phyloP scores from a whole-genome alignment of 2,113 vertebrate genomes.

The Motacilla tschutschensis region DNA sequence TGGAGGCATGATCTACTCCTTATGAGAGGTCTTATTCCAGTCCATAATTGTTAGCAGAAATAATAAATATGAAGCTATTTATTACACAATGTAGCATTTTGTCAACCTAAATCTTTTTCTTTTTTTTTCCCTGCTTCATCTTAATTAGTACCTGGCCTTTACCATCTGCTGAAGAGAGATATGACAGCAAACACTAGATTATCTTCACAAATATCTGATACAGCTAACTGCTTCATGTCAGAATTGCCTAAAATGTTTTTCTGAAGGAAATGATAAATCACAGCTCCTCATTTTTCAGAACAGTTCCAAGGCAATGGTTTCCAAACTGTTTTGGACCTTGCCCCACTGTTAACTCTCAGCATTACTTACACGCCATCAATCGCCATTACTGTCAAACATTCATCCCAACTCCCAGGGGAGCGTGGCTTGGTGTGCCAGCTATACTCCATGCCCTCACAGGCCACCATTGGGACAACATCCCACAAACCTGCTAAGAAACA shows the following conservation, averaged over 20 bases:
- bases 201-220: slow-evolving; percentile 21
- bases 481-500: neutral
- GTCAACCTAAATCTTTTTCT: neutral
- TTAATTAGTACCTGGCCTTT: slow-evolving; percentile 57
- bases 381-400: slow-evolving; percentile 43
- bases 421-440: neutral
- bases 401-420: neutral
- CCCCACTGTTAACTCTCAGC: slow-evolving; percentile 27
- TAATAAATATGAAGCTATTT: slow-evolving; percentile 39
- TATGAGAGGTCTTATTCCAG: slow-evolving; percentile 30
- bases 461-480: neutral
- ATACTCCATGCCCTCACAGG: neutral
- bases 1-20: slow-evolving; percentile 34
- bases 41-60: slow-evolving; percentile 35
- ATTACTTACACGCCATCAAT: slow-evolving; percentile 30
- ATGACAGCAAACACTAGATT: neutral
- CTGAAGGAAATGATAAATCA: slow-evolving; percentile 49
- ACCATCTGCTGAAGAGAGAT: slow-evolving; percentile 38
- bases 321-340: slow-evolving; percentile 59
- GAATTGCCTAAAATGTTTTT: slow-evolving; percentile 43
- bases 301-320: slow-evolving; percentile 43
- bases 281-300: slow-evolving; percentile 30
- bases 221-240: slow-evolving; percentile 37
- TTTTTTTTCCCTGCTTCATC: neutral
- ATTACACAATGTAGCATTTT: neutral